Base-by-base conservation (phyloP, 2,113 vertebrate genomes). In the Rhinichthys klamathensis region DNA sequence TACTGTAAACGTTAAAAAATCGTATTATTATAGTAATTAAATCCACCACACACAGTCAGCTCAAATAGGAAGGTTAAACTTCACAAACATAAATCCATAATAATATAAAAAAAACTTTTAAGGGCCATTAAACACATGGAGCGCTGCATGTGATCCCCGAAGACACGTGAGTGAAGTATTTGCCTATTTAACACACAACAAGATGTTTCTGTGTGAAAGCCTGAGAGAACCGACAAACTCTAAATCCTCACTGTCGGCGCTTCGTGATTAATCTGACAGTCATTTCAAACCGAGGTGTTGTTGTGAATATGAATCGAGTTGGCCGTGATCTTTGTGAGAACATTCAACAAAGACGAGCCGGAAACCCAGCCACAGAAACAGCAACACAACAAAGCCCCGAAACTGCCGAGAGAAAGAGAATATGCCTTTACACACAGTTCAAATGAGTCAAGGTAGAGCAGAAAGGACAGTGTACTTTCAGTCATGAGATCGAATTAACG, bases 221-320 rank as follows among this genome's bases (percentile, higher is more conserved):
- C 30, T 10, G 61, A 69, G 61, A 78, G 27, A 49, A 38, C 65
- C 6, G 49, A 67, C 32, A 56, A 77, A 83, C 75, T 75, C 72
- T 41, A 35, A 70, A 78, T 78, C 38, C 23, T 58, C 73, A 21
- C 61, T n/a, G 46, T 38, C 32, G 6, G 16, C 12, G 15, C 49
- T 73, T 84, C 63, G 15, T 80, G 80, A 79, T 63, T 65, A 79
- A 74, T 49, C 65, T 81, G 60, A 85, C 78, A 70, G 72, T 83
- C 32, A 38, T 65, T 65, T 49, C 73, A 81, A 65, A 65, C 69
- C 23, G 44, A 60, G 60, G 58, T 82, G 41, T 82, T 15, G 44
- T 44, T 65, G 18, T 63, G 84, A 75, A 63, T 82, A 61, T 69
- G 76, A 60, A 82, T 72, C 21, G 10, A 13, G 69, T 41, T 32